Conservation (phyloP, 2,113 vertebrate genomes). For the Rhineura floridana region DNA sequence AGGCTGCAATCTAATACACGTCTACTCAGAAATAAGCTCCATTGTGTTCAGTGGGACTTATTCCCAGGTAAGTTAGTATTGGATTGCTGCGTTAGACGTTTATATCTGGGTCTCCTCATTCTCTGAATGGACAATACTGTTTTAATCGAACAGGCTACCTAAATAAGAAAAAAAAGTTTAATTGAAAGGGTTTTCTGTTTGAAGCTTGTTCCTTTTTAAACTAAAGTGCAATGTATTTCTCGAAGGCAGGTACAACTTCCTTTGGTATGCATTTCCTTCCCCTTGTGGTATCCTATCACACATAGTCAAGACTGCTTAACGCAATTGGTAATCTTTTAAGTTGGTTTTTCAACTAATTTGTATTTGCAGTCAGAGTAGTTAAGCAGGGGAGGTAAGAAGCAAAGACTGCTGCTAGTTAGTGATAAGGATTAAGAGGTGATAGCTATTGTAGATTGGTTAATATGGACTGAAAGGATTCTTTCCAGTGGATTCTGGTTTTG, state of each 20-base stretch:
- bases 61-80: too few species aligned
- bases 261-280: not conserved
- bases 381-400: not conserved
- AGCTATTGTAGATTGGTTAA: not conserved
- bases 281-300: not conserved
- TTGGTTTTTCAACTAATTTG: not conserved
- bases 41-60: too few species aligned
- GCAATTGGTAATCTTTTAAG: not conserved
- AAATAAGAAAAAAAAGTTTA: not conserved
- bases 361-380: not conserved
- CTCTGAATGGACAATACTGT: not conserved
- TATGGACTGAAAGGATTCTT: not conserved
- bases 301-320: not conserved
- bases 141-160: not conserved
- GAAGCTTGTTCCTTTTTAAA: not conserved
- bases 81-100: not conserved
- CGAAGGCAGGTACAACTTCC: not conserved
- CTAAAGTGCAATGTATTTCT: not conserved
- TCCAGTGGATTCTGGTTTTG: not conserved
- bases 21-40: too few species aligned
- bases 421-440: too few species aligned
- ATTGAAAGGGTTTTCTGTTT: not conserved
- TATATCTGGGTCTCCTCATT: not conserved
- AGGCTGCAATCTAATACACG: too few species aligned
- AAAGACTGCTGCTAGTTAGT: not conserved